Base-by-base conservation (phyloP, 2,797 vertebrate species). In the Lacerta viridis region DNA sequence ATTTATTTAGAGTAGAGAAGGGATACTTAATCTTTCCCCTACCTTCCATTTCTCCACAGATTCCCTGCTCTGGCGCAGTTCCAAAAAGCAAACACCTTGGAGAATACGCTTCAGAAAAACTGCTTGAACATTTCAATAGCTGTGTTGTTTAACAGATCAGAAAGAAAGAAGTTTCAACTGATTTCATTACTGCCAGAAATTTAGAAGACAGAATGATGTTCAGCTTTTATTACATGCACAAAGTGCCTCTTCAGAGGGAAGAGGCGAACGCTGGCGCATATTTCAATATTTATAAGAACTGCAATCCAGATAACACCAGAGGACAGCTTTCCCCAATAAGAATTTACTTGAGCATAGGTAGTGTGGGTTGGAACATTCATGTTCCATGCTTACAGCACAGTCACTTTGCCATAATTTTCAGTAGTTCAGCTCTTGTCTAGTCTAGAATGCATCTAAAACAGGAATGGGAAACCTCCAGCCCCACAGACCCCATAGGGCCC, bases 151-250 rank as follows among this genome's bases (percentile, higher is more conserved):
- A 55, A 69, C 17, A 79, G 5, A 39, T 68, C 72, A 78, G 41
- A 33, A 9, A 59, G 84, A 7, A 43, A 69, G 27, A 46, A 33
- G 1, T 76, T 43, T 13, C 8, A 55, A 36, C 13, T 39, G 43
- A 71, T 84, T 84, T 69, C 25, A 78, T 69, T 76, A 83, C 64
- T 78, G 33, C 66, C 46, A 61, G 33, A 84, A 75, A 61, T 71
- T 71, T 50, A n/a, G n/a, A 68, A 76, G 27, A 66, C 17, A 33
- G 9, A 59, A 20, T 41, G 18, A 69, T 83, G 77, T 76, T 61
- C 61, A 74, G 20, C n/a, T 83, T 87, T 20, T 66, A 4, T 75
- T 87, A 61, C 29, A 68, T 33, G 55, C 8, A 76, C 5, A 7
- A 55, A 3, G 33, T 33, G 43, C 25, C 13, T 83, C 83, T 55